Evolutionary conservation across 2,888 invertebrate genomes (phyloP), one percentile per base, ranked within the genome.

Genomic region (Flexamia atlantica): DNA sequence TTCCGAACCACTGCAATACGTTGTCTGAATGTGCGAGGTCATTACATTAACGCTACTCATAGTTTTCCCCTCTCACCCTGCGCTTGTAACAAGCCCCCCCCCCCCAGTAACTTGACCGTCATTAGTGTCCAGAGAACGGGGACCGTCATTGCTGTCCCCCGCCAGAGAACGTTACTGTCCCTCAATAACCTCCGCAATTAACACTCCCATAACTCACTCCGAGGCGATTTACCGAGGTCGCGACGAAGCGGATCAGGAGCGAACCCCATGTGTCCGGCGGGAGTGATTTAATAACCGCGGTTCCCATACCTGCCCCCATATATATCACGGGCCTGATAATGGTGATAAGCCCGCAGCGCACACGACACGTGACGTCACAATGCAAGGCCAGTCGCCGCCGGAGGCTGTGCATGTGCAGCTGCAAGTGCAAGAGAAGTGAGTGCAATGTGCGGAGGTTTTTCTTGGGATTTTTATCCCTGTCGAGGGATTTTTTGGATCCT

Each of bases 241-340:
- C 4, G 23, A 9, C 20, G 50, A n/a, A 50, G 2, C 14, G 57
- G 30, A 64, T 64, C 64, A 64, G 64, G 20, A 64, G 64, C 28
- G 30, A 30, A 23, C 57, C 57, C 23, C 5, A 30, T 28, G 3
- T 53, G 53, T 53, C 53, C 64, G 40, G 23, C 30, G 30, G 68
- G 28, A 32, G 10, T 70, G 70, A 70, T 70, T 30, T 70, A 36
- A 70, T 20, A 68, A 17, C 70, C 36, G 20, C n/a, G 40, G 70
- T 68, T 68, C 68, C 32, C 68, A 68, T 68, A 20, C 23, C 60
- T 60, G 30, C 30, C 30, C 68, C 32, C 68, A 32, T 68, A 68
- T 68, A 68, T 68, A 68, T 30, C 68, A 17, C 53, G 20, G 10
- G 60, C 2, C 23, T 12, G 25, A n/a, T n/a, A n/a, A n/a, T n/a